Evolutionary conservation across 1,140 invertebrate genomes (phyloP).

Genomic region (Drosophila sp.): DNA sequence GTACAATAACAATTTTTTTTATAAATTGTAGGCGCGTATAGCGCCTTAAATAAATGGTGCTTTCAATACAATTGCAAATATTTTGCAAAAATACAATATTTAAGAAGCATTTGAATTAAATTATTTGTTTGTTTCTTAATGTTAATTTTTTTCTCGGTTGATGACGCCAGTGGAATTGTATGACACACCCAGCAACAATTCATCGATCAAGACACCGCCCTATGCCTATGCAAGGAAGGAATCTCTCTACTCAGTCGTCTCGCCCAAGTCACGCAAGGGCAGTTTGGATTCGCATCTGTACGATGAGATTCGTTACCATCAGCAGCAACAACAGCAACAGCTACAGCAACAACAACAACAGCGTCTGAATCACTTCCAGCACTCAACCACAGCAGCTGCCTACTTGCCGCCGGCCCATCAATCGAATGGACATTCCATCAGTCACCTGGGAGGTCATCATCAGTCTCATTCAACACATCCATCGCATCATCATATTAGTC

Average conservation of each 20-base stretch:
- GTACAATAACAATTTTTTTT: too few species aligned
- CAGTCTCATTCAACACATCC: constrained; percentile 28
- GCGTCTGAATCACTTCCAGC: constrained; percentile 39
- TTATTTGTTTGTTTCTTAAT: background rate
- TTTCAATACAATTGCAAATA: too few species aligned
- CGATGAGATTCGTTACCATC: constrained; percentile 80
- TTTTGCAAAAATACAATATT: too few species aligned
- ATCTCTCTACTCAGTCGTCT: constrained; percentile 74
- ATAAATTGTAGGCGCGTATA: too few species aligned
- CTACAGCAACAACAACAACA: constrained; percentile 37
- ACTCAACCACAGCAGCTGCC: constrained; percentile 60
- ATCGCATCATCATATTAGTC: constrained; percentile 61
- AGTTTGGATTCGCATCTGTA: constrained; percentile 79
- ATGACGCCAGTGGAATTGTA: constrained; percentile 64
- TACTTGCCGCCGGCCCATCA: constrained; percentile 39
- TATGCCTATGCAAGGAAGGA: constrained; percentile 79
- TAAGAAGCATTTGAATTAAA: too few species aligned
- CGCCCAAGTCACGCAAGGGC: constrained; percentile 76
- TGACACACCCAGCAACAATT: constrained; percentile 78
- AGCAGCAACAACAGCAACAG: constrained; percentile 54
- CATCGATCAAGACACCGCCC: constrained; percentile 66
- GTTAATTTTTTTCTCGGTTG: background rate
- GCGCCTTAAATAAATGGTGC: too few species aligned
- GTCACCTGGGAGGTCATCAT: constrained; percentile 1
- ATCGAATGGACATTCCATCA: too few species aligned